Conservation (phyloP, 2,888 invertebrate species). For the Tanypteryx hageni region DNA sequence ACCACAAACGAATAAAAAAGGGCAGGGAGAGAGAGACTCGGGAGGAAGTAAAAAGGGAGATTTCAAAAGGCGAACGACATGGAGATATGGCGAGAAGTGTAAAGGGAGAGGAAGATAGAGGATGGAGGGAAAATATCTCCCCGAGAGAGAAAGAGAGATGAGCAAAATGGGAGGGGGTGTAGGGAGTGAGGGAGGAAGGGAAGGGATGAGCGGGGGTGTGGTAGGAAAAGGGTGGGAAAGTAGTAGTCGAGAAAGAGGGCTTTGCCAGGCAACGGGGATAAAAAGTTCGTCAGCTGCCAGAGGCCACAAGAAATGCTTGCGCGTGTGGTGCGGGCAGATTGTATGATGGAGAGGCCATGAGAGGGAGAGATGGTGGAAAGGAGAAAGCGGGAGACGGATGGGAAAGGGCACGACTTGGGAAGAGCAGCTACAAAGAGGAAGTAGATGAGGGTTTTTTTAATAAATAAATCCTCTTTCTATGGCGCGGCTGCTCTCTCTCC, state of each 20-base stretch:
- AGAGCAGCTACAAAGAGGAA: too few relatives aligned
- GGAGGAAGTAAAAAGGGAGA: not conserved
- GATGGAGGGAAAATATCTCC: not conserved
- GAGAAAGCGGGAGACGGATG: not conserved
- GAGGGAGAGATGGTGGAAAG: not conserved
- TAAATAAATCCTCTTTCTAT: too few relatives aligned
- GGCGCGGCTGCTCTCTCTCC: too few relatives aligned
- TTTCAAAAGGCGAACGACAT: not conserved
- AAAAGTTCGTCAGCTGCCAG: slow-evolving; percentile 46
- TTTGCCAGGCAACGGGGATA: slow-evolving; percentile 17
- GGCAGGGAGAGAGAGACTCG: not conserved
- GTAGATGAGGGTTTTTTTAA: too few relatives aligned
- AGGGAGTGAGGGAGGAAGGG: not conserved
- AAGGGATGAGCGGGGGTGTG: not conserved
- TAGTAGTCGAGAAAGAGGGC: slow-evolving; percentile 6
- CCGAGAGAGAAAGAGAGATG: not conserved
- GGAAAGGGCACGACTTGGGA: not conserved
- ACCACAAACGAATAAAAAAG: not conserved
- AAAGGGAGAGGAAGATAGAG: not conserved
- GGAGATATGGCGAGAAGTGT: not conserved
- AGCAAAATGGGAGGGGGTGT: not conserved
- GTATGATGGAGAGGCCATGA: not conserved
- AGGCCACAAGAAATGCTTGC: slow-evolving; percentile 33
- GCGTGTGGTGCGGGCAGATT: slow-evolving; percentile 44
- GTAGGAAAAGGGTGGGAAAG: slow-evolving; percentile 23